A percentile compares a stretch with the other conserved stretches of the same genome.
Conservation (phyloP, 1,140 invertebrate species). For the Lepidurus couesii region DNA sequence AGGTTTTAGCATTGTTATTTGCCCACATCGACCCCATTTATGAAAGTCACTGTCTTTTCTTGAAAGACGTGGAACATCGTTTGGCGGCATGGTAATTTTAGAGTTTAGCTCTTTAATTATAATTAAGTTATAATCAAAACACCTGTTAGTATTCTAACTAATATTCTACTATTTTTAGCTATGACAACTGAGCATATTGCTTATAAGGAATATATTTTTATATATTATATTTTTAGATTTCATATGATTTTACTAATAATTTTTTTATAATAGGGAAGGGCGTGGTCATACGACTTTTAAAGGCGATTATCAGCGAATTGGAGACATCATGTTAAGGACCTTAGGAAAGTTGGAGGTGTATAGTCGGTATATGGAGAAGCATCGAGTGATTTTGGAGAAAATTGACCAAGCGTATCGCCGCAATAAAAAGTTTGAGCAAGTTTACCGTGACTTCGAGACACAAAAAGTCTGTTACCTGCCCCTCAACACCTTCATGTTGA, state of each 20-base stretch:
- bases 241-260: not conserved
- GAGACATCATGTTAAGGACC: slow-evolving; percentile 53
- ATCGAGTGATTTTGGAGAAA: slow-evolving; percentile 65
- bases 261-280: slow-evolving; percentile 48
- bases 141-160: no score
- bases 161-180: no score
- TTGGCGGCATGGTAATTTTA: slow-evolving; percentile 56
- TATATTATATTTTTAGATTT: no score
- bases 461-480: slow-evolving; percentile 82
- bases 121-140: no score
- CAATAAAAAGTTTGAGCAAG: slow-evolving; percentile 66
- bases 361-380: slow-evolving; percentile 69
- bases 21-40: slow-evolving; percentile 58
- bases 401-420: slow-evolving; percentile 65
- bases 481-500: slow-evolving; percentile 75
- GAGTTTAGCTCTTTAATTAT: not conserved
- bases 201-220: no score
- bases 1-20: slow-evolving; percentile 51
- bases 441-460: slow-evolving; percentile 77
- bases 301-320: slow-evolving; percentile 52
- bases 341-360: slow-evolving; percentile 54
- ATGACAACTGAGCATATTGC: no score
- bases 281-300: slow-evolving; percentile 48
- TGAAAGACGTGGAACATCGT: slow-evolving; percentile 62
- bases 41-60: slow-evolving; percentile 57